Conservation (phyloP, 2,797 vertebrate genomes). For the Glyptemys insculpta region DNA sequence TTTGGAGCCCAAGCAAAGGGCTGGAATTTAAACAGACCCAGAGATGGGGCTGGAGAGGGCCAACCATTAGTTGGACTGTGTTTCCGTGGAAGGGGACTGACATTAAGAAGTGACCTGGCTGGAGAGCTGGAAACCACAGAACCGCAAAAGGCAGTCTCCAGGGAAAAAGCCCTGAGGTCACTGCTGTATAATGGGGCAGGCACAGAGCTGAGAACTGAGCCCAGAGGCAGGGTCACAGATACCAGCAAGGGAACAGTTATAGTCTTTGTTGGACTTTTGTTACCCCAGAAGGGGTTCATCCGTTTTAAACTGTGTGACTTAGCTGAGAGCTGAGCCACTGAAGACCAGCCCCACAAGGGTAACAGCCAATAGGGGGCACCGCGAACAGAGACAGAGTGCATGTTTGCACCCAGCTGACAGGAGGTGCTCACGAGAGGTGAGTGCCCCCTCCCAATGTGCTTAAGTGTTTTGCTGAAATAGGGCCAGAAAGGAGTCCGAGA, state of each 20-base stretch:
- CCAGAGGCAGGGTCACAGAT: not conserved
- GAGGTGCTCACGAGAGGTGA: not conserved
- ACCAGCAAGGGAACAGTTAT: not conserved
- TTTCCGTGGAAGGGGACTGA: too few relatives aligned
- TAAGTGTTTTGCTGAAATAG: not conserved
- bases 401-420: not conserved
- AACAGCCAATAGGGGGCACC: not conserved
- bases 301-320: not conserved
- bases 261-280: not conserved
- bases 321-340: not conserved
- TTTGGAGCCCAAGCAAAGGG: not conserved
- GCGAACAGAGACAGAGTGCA: not conserved
- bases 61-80: not conserved
- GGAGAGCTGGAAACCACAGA: not conserved
- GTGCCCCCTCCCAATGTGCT: not conserved
- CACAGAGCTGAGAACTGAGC: not conserved
- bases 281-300: not conserved
- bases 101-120: not conserved
- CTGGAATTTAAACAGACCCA: too few relatives aligned
- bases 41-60: too few relatives aligned
- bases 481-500: not conserved
- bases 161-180: not conserved
- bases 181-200: not conserved
- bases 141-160: not conserved
- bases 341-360: not conserved